phyloP scores from a whole-genome alignment of 2,113 vertebrate species.

The Scatophagus argus region DNA sequence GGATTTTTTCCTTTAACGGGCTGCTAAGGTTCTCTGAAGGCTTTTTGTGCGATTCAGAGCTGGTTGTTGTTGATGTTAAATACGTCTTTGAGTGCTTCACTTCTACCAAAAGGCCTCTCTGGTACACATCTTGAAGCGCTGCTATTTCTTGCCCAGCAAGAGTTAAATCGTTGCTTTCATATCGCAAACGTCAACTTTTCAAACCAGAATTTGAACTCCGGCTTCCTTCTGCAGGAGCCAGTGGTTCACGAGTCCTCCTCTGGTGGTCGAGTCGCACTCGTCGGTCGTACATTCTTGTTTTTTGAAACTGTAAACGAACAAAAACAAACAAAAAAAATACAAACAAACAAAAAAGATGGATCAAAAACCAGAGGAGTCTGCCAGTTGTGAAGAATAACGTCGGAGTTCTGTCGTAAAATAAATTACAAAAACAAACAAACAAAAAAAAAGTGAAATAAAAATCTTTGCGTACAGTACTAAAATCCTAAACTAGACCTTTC shows the following conservation, averaged over 20 bases:
- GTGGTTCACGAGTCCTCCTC: conserved; percentile 12
- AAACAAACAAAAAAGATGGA: conserved; percentile 71
- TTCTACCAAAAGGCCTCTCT: conserved; percentile 53
- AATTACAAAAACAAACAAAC: conserved; percentile 94
- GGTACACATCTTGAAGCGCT: conserved; percentile 31
- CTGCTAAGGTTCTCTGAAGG: conserved; percentile 51
- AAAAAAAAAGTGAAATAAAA: conserved; percentile 76
- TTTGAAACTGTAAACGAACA: conserved; percentile 78
- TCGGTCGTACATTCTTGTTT: conserved; percentile 83
- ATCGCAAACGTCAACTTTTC: conserved; percentile 82
- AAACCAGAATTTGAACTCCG: conserved; percentile 77
- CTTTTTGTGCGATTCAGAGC: conserved; percentile 42
- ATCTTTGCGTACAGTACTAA: conserved; percentile 88
- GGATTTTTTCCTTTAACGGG: neutral
- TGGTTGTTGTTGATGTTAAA: conserved; percentile 17
- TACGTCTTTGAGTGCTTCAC: conserved; percentile 36
- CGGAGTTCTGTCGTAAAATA: conserved; percentile 91
- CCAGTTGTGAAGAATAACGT: conserved; percentile 80
- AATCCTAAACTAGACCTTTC: conserved; percentile 84
- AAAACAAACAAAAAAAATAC: conserved; percentile 40
- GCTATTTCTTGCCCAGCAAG: conserved; percentile 76
- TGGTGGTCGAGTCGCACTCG: conserved; percentile 35
- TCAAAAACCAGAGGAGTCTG: conserved; percentile 78
- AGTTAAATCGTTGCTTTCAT: conserved; percentile 81
- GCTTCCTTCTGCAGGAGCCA: conserved; percentile 12